Evolutionary conservation across 2,888 invertebrate genomes (phyloP).

Genomic region (Syrphus vitripennis): DNA sequence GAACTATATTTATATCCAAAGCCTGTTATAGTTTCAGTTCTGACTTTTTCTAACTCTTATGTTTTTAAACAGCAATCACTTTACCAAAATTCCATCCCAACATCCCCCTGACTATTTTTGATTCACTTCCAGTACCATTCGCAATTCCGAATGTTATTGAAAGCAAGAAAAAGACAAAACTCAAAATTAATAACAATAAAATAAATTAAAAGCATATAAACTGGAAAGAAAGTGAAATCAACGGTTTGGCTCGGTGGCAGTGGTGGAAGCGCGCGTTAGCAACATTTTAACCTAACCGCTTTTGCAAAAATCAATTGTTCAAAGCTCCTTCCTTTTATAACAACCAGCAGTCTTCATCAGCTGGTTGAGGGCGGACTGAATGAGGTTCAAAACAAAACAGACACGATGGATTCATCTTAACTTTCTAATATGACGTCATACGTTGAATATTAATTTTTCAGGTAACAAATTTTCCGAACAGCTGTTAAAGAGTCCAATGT

Average conservation of each 20-base stretch:
- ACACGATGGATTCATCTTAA: background rate
- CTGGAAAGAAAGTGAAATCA: conserved; percentile 62
- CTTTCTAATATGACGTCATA: conserved; percentile 57
- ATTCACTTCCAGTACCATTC: background rate
- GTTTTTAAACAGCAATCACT: too few species aligned
- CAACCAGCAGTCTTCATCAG: background rate
- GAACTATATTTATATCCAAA: too few species aligned
- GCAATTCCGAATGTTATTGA: background rate
- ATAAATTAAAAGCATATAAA: conserved; percentile 53
- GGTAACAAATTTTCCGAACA: background rate
- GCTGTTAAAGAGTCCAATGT: conserved; percentile 1
- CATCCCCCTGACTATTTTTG: background rate
- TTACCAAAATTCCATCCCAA: background rate
- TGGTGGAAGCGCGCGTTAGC: background rate
- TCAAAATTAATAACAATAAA: conserved; percentile 50
- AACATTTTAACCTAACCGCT: background rate
- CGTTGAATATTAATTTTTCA: background rate
- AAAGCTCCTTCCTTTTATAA: background rate
- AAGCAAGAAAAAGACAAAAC: conserved; percentile 21
- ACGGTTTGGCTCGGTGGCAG: background rate
- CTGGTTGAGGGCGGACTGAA: background rate
- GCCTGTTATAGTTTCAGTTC: too few species aligned
- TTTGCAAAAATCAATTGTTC: conserved; percentile 53
- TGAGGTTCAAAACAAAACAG: background rate
- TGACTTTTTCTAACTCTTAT: too few species aligned